Conservation (phyloP, 1,140 invertebrate genomes). For the Lucilia cuprina region DNA sequence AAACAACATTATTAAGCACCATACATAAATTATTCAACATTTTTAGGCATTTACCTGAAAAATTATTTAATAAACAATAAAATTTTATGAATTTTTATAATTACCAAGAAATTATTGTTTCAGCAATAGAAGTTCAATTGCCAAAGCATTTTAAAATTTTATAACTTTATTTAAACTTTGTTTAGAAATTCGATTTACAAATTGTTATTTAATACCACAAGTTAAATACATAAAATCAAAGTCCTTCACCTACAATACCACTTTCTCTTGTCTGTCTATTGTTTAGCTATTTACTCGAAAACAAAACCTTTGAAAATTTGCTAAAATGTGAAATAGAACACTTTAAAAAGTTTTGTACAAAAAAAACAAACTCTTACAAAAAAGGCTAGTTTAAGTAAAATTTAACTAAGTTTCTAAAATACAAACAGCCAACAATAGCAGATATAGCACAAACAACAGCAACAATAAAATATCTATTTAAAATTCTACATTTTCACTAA, state of each 20-base stretch:
- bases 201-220: background rate
- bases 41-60: too few relatives aligned
- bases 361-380: background rate
- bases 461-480: background rate
- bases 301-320: background rate
- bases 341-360: background rate
- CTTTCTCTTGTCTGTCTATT: background rate
- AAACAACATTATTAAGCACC: too few relatives aligned
- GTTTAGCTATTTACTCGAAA: background rate
- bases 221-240: background rate
- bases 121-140: background rate
- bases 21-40: too few relatives aligned
- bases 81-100: background rate
- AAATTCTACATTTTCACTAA: constrained; percentile 3
- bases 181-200: constrained; percentile 6
- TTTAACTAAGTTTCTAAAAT: background rate
- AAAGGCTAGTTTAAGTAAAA: background rate
- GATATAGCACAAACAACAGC: background rate
- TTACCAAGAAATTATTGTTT: too few relatives aligned
- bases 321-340: background rate
- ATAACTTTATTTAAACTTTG: background rate
- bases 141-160: background rate
- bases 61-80: background rate
- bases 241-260: background rate
- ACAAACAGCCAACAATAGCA: background rate